These are phyloP conservation scores for Manis pentadactyla DNA, from an alignment of 2,797 vertebrate species.

Conservation along the genomic window DNA sequence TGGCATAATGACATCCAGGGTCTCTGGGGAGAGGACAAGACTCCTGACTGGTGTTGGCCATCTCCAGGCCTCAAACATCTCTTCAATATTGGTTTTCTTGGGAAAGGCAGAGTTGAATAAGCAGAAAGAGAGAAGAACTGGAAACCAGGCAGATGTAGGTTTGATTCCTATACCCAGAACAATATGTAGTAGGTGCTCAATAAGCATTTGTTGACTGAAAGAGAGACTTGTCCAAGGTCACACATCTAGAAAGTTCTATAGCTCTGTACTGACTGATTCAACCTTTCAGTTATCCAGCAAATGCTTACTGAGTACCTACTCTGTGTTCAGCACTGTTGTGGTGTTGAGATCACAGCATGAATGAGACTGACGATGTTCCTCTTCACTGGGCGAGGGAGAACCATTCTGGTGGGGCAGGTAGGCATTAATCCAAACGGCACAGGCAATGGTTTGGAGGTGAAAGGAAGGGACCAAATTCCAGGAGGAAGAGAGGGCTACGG, in stretches of 20 bases:
- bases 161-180: neutral
- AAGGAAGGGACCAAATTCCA: neutral
- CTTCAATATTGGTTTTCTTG: neutral
- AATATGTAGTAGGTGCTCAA: neutral
- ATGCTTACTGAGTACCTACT: neutral
- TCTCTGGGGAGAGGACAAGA: neutral
- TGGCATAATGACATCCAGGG: neutral
- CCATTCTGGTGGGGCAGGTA: too few species aligned
- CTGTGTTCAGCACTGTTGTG: neutral
- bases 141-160: neutral
- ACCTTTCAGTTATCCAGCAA: neutral
- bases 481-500: neutral
- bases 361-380: neutral
- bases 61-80: neutral
- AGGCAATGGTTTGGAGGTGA: neutral
- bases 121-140: neutral
- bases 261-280: neutral
- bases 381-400: too few species aligned
- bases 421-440: rapidly evolving
- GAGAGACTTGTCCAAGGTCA: neutral
- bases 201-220: neutral
- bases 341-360: neutral
- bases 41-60: neutral
- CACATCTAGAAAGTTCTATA: neutral
- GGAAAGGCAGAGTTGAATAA: neutral